Conservation (phyloP, 23 tunicate genomes). For the Styela clava region DNA sequence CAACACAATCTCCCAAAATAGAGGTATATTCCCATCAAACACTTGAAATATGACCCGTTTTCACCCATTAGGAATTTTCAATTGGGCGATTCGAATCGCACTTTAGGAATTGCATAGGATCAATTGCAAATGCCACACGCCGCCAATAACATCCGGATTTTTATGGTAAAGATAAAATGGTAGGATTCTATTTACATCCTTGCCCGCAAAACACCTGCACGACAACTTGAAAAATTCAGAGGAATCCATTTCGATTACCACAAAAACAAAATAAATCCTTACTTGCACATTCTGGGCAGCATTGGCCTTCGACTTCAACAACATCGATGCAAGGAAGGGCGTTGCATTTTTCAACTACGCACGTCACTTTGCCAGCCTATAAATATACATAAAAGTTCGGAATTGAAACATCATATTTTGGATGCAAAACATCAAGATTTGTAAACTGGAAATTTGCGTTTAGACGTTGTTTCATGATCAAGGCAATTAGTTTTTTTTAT, state of each 20-base stretch:
- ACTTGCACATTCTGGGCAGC: slow-evolving; percentile 81
- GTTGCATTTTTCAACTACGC: slow-evolving; percentile 38
- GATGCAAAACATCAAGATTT: neutral
- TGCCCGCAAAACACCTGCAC: neutral
- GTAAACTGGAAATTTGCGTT: too few relatives aligned
- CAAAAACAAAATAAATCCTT: slow-evolving; percentile 6
- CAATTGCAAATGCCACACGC: neutral
- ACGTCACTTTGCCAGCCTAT: slow-evolving; percentile 36
- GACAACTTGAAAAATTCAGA: neutral
- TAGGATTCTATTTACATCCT: neutral
- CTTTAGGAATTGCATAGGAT: neutral
- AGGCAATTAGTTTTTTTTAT: too few relatives aligned
- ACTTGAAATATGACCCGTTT: neutral
- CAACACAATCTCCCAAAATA: neutral
- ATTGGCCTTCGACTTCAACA: slow-evolving; percentile 41
- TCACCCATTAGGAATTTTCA: neutral
- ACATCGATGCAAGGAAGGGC: slow-evolving; percentile 46
- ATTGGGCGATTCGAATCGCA: neutral
- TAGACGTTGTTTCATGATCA: too few relatives aligned
- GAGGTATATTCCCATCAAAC: neutral
- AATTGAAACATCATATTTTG: neutral
- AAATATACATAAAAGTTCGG: neutral
- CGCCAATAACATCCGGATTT: neutral
- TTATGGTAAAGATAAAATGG: neutral
- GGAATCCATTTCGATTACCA: too few relatives aligned